Conservation (phyloP, 2,888 invertebrate genomes). For the Eucera pruinosa region DNA sequence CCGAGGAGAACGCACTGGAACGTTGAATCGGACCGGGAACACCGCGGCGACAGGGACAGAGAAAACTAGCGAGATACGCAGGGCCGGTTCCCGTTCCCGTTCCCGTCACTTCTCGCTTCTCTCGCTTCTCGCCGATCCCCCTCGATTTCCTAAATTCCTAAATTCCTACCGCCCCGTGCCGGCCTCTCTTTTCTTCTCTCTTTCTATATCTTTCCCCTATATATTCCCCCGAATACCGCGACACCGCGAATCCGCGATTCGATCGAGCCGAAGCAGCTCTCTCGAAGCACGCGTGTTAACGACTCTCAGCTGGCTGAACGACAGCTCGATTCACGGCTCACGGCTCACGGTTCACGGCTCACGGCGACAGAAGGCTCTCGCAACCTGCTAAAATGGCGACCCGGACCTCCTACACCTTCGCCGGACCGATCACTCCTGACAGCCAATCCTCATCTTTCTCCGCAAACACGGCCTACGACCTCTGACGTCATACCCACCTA, state of each 20-base stretch:
- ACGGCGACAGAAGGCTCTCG: constrained; percentile 75
- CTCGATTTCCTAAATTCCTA: constrained; percentile 22
- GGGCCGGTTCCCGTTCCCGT: no score
- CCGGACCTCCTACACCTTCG: constrained; percentile 54
- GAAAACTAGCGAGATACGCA: neutral
- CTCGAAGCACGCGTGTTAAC: constrained; percentile 68
- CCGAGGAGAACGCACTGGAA: neutral
- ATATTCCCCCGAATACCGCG: no score
- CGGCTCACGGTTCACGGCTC: no score
- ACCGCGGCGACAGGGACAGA: constrained; percentile 1
- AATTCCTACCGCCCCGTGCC: neutral
- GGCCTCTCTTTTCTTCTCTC: no score
- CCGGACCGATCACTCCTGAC: constrained; percentile 61
- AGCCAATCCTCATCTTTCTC: constrained; percentile 51
- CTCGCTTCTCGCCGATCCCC: neutral
- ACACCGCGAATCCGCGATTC: neutral
- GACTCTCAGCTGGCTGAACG: constrained; percentile 79
- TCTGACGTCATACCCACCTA: constrained; percentile 56
- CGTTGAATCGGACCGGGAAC: neutral
- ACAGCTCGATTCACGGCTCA: constrained; percentile 76
- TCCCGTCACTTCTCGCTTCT: no score
- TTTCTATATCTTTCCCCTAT: no score
- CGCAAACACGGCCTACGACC: constrained; percentile 30
- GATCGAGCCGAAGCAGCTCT: constrained; percentile 42
- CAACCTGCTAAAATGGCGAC: constrained; percentile 78